These are phyloP conservation scores for Ommatoiulus sabulosus DNA, from an alignment of 2,888 invertebrate species.

Conservation along the genomic window DNA sequence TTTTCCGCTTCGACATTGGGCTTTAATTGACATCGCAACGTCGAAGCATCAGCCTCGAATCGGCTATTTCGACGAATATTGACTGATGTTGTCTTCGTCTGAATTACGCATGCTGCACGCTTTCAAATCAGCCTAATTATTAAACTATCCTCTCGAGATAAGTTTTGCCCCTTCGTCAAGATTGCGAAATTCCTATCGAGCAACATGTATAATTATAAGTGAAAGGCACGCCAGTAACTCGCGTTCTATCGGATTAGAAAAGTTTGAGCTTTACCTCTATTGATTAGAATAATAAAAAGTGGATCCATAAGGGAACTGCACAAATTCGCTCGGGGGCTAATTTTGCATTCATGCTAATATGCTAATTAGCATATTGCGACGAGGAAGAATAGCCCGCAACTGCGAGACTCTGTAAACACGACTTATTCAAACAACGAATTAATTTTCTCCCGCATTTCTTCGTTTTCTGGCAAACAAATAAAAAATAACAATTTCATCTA, in stretches of 20 bases:
- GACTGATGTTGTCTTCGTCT: not conserved
- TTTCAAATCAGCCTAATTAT: constrained; percentile 10
- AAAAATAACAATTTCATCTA: constrained; percentile 45
- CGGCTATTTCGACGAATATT: too few species aligned
- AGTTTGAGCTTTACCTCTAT: constrained; percentile 30
- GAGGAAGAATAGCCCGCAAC: constrained; percentile 46
- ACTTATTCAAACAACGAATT: constrained; percentile 48
- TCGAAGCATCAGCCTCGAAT: too few species aligned
- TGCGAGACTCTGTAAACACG: constrained; percentile 43
- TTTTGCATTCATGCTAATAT: constrained; percentile 48
- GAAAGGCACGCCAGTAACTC: not conserved
- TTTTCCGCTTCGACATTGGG: too few species aligned
- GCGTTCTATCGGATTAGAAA: constrained; percentile 28
- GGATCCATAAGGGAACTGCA: constrained; percentile 41
- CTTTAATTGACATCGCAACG: too few species aligned
- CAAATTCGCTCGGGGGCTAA: constrained; percentile 44
- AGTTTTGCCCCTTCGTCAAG: not conserved
- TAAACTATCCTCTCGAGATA: constrained; percentile 9
- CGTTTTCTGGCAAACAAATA: constrained; percentile 33
- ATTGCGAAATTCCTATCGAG: not conserved
- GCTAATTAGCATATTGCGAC: constrained; percentile 45
- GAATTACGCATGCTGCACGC: constrained; percentile 22
- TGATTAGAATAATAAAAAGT: constrained; percentile 46
- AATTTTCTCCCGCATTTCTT: constrained; percentile 37
- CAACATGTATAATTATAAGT: not conserved